These are phyloP conservation scores for Trachelus troglodyta DNA, from an alignment of 2,888 invertebrate species.

Conservation along the genomic window DNA sequence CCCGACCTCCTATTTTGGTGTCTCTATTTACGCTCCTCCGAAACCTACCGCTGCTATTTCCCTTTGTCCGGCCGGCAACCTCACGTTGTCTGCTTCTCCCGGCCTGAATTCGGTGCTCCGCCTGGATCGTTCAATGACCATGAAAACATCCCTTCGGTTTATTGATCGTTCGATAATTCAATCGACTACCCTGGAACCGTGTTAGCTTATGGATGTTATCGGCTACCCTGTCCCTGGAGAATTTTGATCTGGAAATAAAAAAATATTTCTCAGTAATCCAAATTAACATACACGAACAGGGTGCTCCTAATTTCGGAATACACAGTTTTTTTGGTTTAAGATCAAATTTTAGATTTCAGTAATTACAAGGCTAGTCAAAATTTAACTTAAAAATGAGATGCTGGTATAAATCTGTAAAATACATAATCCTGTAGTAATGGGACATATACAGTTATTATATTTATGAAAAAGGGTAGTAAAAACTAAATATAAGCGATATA, in stretches of 20 bases:
- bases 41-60: conserved; percentile 23
- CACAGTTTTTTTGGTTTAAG: not conserved
- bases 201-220: not conserved
- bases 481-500: too few relatives aligned
- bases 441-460: too few relatives aligned
- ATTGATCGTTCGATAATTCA: not conserved
- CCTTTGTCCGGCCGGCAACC: conserved; percentile 31
- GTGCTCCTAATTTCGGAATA: not conserved
- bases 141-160: not conserved
- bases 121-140: conserved; percentile 4
- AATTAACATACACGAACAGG: not conserved
- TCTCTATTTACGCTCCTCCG: conserved; percentile 45
- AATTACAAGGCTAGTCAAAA: too few relatives aligned
- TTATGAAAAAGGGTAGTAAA: too few relatives aligned
- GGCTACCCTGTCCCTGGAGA: not conserved
- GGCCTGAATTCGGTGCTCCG: not conserved
- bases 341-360: not conserved
- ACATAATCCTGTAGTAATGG: too few relatives aligned
- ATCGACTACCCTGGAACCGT: not conserved
- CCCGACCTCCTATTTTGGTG: conserved; percentile 37
- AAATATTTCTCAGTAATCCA: not conserved
- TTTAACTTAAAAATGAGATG: too few relatives aligned
- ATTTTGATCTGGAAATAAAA: not conserved
- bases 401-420: too few relatives aligned
- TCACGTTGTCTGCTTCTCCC: not conserved